A percentile compares a stretch with the other conserved stretches of the same genome.
Conservation (phyloP, 2,113 vertebrate species). For the Plecturocebus donacophilus region DNA sequence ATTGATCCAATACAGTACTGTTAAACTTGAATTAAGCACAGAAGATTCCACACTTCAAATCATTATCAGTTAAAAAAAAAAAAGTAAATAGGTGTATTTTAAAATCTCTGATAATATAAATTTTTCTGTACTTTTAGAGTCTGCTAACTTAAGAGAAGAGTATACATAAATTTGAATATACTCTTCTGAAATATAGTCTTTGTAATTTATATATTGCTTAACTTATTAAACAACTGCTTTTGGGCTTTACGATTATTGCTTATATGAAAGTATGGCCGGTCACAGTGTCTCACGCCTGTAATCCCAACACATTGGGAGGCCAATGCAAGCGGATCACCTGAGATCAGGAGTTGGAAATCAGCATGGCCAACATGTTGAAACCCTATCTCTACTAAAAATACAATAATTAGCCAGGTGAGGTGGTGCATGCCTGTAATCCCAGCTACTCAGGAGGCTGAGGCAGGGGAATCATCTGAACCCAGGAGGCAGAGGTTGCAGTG, state of each 20-base stretch:
- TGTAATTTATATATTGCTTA: not conserved
- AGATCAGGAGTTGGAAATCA: no score
- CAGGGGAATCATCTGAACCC: no score
- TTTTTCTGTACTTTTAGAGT: constrained; percentile 38
- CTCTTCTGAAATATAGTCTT: constrained; percentile 35
- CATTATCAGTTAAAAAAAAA: constrained; percentile 41
- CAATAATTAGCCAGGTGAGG: no score
- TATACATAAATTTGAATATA: constrained; percentile 8
- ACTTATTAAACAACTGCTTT: constrained; percentile 10
- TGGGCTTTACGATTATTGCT: not conserved
- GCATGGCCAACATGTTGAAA: no score
- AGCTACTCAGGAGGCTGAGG: no score
- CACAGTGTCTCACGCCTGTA: no score
- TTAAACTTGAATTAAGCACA: constrained; percentile 58
- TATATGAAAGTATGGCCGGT: not conserved
- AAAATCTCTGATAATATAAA: constrained; percentile 13
- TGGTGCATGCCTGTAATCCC: no score
- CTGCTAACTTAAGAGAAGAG: not conserved
- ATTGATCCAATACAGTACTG: constrained; percentile 15
- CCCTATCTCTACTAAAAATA: no score
- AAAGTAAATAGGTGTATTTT: not conserved
- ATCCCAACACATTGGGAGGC: no score
- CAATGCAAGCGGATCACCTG: no score
- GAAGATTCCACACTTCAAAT: constrained; percentile 50
- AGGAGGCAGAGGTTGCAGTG: no score